Base-by-base conservation (phyloP, 2,797 vertebrate genomes). In the Melanogrammus aeglefinus region DNA sequence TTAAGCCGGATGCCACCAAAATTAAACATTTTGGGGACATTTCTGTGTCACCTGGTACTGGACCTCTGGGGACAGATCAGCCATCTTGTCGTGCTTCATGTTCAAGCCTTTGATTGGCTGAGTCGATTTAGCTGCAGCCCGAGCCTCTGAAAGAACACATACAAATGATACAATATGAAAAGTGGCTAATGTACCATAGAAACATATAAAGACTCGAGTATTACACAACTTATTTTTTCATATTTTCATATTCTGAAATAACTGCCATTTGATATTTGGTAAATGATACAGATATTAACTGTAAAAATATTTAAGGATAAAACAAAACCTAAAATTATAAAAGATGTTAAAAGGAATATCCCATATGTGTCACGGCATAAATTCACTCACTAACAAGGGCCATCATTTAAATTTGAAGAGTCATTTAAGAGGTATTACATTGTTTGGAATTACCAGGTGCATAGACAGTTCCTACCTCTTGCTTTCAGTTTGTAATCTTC, bases 401-500 rank as follows among this genome's bases (percentile, higher is more conserved):
- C 7, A 27, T 69, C n/a, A 27, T 69, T 69, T 27, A 27, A 69
- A 69, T 69, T 27, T 0, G 3, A 12, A 69, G 63, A 69, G 63
- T 24, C 63, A 69, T 27, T n/a, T n/a, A 9, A 63, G 63, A 69
- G 24, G n/a, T 69, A 8, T 69, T 4, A 69, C 24, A 8, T 63
- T 8, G 57, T 63, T 63, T 21, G 57, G 9, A 7, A 24, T n/a
- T 6, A 69, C 8, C n/a, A 77, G 75, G 80, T 72, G n/a, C 78
- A 18, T 33, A 86, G 75, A 36, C 75, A 12, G 73, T 83, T 33
- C 87, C 29, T 80, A 93, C 93, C 93, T 85, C 83, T 93, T 14
- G 84, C 90, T 86, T 89, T 90, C 78, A 91, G 92, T 82, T 89
- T 95, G 70, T 82, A 89, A 78, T 95, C 95, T 86, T 96, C 95